Evolutionary conservation across 1,140 invertebrate species (phyloP), one percentile per base, ranked within the genome.

Genomic region (Asbolus verrucosus): DNA sequence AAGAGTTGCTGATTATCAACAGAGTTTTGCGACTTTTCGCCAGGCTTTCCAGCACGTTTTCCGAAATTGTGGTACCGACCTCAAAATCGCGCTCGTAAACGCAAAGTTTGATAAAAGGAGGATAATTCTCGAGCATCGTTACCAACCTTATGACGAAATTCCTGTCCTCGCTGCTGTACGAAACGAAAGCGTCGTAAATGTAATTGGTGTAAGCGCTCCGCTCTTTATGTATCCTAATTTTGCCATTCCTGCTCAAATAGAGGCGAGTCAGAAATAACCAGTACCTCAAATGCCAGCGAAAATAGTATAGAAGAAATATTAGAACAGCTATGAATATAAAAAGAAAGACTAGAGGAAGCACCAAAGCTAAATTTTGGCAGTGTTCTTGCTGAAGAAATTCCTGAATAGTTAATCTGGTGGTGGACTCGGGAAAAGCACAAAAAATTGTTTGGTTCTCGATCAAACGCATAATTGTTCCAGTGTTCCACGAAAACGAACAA

Each of bases 31-130:
- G 82, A 75, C 88, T 89, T 43, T 83, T 81, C 15, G 85, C 82
- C 27, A 90, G 85, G 72, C 85, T 84, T 67, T 83, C 83, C 9
- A 88, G 75, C 60, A 91, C 86, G 67, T 84, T 84, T 70, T 90
- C 87, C 0, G 85, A 86, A 54, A 90, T 88, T 36, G 86, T 82
- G 0, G 84, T 81, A 4, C 89, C 89, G 43, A 87, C 84, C 67
- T 86, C 82, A 78, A 90, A 90, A 77, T 91, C 88, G 61, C 89
- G 80, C 70, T 89, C 87, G 71, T 88, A 89, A 1, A 91, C 83
- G 77, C 88, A 90, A 1, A 90, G 77, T 70, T 85, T 86, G 15
- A 87, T 82, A 75, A 81, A 82, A 1, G 85, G 84, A 2, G 85
- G 81, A 18, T 81, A 74, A 1, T 83, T 81, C 77, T 90, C 89